phyloP scores from a whole-genome alignment of 2,888 invertebrate species.

The Agonopterix arenella region DNA sequence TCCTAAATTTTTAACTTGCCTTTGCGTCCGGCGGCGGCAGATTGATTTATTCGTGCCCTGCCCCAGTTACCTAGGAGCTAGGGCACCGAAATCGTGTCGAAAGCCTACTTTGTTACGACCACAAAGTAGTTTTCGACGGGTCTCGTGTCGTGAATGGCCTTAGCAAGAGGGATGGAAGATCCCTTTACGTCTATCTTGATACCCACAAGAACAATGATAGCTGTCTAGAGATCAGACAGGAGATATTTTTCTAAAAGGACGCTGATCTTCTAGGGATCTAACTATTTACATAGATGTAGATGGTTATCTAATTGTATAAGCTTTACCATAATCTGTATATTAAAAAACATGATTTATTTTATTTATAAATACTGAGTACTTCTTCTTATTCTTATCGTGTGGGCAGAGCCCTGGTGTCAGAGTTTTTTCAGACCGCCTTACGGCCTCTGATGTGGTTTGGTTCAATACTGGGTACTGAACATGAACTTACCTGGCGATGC shows the following conservation, averaged over 20 bases:
- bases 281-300: too few species aligned
- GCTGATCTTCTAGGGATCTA: neutral
- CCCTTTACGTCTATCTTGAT: slow-evolving; percentile 20
- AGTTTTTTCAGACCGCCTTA: too few species aligned
- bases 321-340: too few species aligned
- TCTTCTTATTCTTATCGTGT: too few species aligned
- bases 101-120: slow-evolving; percentile 14
- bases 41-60: slow-evolving; percentile 30
- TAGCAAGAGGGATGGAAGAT: slow-evolving; percentile 29
- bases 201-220: slow-evolving; percentile 32
- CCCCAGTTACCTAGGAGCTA: slow-evolving; percentile 28
- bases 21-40: slow-evolving; percentile 5
- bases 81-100: slow-evolving; percentile 29
- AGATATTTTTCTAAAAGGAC: slow-evolving; percentile 9
- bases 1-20: slow-evolving; percentile 11
- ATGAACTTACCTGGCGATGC: too few species aligned
- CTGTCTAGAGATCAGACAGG: slow-evolving; percentile 13
- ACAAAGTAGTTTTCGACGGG: slow-evolving; percentile 3
- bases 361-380: too few species aligned
- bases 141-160: slow-evolving; percentile 13
- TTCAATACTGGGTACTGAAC: too few species aligned
- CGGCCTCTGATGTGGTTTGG: too few species aligned
- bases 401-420: too few species aligned
- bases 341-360: too few species aligned
- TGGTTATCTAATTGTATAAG: too few species aligned